A percentile compares a stretch with the other conserved stretches of the same genome.
Evolutionary conservation across 2,797 vertebrate species (phyloP).

Genomic region (Gephyroberyx darwinii): DNA sequence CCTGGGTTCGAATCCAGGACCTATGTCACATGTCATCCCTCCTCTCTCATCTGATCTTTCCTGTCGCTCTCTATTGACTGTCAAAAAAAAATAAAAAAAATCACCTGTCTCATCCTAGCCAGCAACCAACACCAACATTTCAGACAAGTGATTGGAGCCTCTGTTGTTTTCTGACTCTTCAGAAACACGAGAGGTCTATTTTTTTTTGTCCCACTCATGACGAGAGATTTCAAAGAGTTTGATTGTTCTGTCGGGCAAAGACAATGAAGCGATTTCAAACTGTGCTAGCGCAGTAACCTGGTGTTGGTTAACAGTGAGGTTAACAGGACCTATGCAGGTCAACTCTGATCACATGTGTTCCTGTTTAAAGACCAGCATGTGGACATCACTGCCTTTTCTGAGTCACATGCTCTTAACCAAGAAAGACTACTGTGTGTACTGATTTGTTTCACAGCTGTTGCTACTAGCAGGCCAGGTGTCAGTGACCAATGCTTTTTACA

Average conservation of each 20-base stretch:
- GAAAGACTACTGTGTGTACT: constrained; percentile 51
- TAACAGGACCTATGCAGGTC: constrained; percentile 38
- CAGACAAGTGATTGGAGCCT: constrained; percentile 42
- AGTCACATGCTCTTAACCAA: constrained; percentile 44
- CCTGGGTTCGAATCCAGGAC: too few species aligned
- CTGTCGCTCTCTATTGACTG: too few species aligned
- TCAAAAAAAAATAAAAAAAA: too few species aligned
- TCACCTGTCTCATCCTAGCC: constrained; percentile 34
- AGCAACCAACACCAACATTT: constrained; percentile 29
- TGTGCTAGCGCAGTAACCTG: constrained; percentile 29
- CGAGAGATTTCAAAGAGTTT: constrained; percentile 51
- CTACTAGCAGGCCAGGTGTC: constrained; percentile 69
- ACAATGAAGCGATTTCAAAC: constrained; percentile 30
- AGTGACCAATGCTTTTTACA: constrained; percentile 67
- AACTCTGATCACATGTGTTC: constrained; percentile 57
- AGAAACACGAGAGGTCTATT: constrained; percentile 46
- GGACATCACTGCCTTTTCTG: constrained; percentile 44
- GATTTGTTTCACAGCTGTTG: constrained; percentile 73
- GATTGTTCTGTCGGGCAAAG: constrained; percentile 26
- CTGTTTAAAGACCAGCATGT: constrained; percentile 62
- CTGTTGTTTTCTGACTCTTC: constrained; percentile 58
- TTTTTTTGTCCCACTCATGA: constrained; percentile 17
- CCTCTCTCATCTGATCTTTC: too few species aligned
- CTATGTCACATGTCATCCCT: too few species aligned
- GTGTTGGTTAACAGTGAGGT: constrained; percentile 27